phyloP scores from a whole-genome alignment of 2,113 vertebrate species.

The Maccullochella peelii region DNA sequence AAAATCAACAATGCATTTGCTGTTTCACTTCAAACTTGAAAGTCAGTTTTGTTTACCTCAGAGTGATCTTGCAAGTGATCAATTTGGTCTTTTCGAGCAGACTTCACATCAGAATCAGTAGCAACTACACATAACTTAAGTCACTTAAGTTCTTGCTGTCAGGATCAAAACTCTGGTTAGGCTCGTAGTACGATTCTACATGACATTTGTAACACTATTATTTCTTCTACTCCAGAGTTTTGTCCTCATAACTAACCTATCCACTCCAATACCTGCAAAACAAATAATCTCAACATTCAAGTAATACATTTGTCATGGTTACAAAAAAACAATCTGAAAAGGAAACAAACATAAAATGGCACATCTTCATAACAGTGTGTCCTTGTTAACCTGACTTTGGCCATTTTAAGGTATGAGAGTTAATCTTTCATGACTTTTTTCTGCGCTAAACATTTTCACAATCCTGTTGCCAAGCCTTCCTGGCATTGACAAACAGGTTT shows the following conservation, averaged over 20 bases:
- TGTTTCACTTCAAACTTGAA: constrained; percentile 84
- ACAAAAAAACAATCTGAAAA: constrained; percentile 60
- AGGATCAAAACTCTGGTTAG: constrained; percentile 64
- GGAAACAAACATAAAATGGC: constrained; percentile 71
- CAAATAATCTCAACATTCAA: constrained; percentile 80
- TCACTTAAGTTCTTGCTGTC: constrained; percentile 70
- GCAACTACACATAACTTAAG: constrained; percentile 74
- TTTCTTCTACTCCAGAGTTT: constrained; percentile 71
- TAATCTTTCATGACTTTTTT: constrained; percentile 42
- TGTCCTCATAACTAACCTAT: constrained; percentile 48
- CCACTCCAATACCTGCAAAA: constrained; percentile 64
- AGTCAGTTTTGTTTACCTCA: constrained; percentile 80
- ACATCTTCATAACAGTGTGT: constrained; percentile 69
- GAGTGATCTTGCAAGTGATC: constrained; percentile 95
- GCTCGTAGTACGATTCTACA: constrained; percentile 65
- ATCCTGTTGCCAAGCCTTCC: constrained; percentile 61
- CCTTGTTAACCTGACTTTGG: constrained; percentile 65
- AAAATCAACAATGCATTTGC: constrained; percentile 92
- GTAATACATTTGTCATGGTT: constrained; percentile 79
- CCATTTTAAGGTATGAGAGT: constrained; percentile 57
- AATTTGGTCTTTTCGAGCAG: constrained; percentile 87
- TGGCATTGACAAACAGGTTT: constrained; percentile 40
- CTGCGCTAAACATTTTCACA: constrained; percentile 54
- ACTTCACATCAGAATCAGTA: constrained; percentile 81
- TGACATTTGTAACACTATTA: constrained; percentile 61